Evolutionary conservation across 2,888 invertebrate species (phyloP).

Genomic region (Eledone cirrhosa): DNA sequence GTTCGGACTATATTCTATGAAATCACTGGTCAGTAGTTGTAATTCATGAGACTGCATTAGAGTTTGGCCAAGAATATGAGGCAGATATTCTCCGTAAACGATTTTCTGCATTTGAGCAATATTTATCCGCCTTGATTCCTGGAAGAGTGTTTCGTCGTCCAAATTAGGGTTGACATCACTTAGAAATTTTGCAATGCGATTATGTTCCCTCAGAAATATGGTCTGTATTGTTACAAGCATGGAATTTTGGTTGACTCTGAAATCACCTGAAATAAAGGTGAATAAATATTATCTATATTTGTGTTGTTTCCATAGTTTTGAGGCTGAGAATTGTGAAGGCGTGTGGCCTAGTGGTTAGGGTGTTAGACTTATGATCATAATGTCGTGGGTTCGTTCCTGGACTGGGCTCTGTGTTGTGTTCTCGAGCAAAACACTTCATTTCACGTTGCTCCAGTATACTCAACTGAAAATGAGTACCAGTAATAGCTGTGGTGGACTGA

Average conservation of each 20-base stretch:
- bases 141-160: constrained; percentile 39
- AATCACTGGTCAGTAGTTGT: constrained; percentile 71
- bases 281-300: not conserved
- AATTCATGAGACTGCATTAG: constrained; percentile 87
- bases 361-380: no score
- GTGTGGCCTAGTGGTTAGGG: no score
- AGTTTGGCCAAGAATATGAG: constrained; percentile 87
- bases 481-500: no score
- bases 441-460: no score
- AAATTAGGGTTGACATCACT: constrained; percentile 29
- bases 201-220: constrained; percentile 41
- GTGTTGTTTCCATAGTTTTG: not conserved
- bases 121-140: constrained; percentile 38
- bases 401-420: no score
- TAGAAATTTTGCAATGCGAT: constrained; percentile 35
- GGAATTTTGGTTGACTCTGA: constrained; percentile 38
- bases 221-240: constrained; percentile 41
- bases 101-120: constrained; percentile 43
- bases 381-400: no score
- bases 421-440: no score
- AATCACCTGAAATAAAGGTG: constrained; percentile 36
- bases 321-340: not conserved
- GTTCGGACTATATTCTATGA: constrained; percentile 37
- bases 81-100: constrained; percentile 72
- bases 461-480: no score